Evolutionary conservation across 2,888 invertebrate species (phyloP).

Genomic region (Drosophila sordidula): DNA sequence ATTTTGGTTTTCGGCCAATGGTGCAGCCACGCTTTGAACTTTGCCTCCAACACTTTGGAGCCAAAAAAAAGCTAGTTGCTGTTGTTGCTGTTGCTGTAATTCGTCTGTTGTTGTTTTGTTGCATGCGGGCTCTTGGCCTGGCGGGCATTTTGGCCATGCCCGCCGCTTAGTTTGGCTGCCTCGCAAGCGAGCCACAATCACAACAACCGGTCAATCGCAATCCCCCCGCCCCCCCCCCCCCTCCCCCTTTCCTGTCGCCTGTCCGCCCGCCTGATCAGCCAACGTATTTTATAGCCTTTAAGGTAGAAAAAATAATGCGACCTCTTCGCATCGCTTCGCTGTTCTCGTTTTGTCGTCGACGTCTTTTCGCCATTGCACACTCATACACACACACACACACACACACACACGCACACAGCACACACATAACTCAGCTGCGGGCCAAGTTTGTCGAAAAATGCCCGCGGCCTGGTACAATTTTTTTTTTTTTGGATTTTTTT

Average conservation of each 20-base stretch:
- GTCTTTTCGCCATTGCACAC: constrained; percentile 36
- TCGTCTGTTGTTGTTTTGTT: constrained; percentile 39
- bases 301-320: constrained; percentile 71
- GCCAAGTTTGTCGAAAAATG: constrained; percentile 77
- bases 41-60: constrained; percentile 28
- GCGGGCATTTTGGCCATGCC: constrained; percentile 64
- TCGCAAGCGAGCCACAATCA: constrained; percentile 37
- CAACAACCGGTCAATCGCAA: constrained; percentile 71
- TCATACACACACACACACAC: constrained; percentile 15
- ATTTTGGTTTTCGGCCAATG: constrained; percentile 44
- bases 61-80: constrained; percentile 8
- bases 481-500: constrained; percentile 62
- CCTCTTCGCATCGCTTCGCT: constrained; percentile 33
- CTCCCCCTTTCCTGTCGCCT: not conserved
- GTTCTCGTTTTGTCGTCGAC: constrained; percentile 17
- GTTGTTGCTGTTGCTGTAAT: constrained; percentile 39
- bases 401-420: constrained; percentile 24
- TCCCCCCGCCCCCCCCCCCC: constrained; percentile 7
- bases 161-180: constrained; percentile 60
- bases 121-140: constrained; percentile 55
- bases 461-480: constrained; percentile 55
- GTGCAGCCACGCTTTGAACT: constrained; percentile 64
- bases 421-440: constrained; percentile 74
- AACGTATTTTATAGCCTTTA: constrained; percentile 75
- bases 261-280: constrained; percentile 19